Evolutionary conservation across 2,113 vertebrate genomes (phyloP).

Genomic region (Carassius auratus): DNA sequence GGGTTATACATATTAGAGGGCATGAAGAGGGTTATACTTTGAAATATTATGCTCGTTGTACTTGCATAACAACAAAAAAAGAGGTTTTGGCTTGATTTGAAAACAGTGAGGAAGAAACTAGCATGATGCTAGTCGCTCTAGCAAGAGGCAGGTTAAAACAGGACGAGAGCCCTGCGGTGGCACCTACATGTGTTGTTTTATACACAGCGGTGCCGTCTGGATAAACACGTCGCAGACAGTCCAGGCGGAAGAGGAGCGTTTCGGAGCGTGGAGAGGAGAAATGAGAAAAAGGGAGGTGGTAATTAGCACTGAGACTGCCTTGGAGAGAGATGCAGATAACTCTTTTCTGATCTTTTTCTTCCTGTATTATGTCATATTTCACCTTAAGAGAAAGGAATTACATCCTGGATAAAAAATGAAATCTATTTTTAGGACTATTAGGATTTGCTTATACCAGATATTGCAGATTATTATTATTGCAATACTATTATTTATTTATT

Average conservation of each 20-base stretch:
- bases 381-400: neutral
- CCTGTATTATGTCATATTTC: neutral
- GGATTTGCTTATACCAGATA: neutral
- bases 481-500: too few species aligned
- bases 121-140: neutral
- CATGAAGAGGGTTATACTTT: neutral
- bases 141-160: neutral
- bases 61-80: neutral
- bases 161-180: constrained; percentile 15
- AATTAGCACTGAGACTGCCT: constrained; percentile 31
- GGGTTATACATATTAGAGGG: neutral
- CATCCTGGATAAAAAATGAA: neutral
- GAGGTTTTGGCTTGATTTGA: neutral
- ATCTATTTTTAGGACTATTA: neutral
- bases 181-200: constrained; percentile 33
- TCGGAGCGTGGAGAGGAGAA: neutral
- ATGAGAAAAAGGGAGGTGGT: neutral
- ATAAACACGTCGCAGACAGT: constrained; percentile 23
- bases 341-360: constrained; percentile 1
- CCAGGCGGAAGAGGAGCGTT: neutral
- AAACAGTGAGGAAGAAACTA: neutral
- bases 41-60: neutral
- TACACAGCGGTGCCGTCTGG: constrained; percentile 10
- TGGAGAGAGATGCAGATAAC: neutral
- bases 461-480: neutral